Evolutionary conservation across 2,888 invertebrate genomes (phyloP), one percentile per base, ranked within the genome.

Genomic region (Torymus texanus): DNA sequence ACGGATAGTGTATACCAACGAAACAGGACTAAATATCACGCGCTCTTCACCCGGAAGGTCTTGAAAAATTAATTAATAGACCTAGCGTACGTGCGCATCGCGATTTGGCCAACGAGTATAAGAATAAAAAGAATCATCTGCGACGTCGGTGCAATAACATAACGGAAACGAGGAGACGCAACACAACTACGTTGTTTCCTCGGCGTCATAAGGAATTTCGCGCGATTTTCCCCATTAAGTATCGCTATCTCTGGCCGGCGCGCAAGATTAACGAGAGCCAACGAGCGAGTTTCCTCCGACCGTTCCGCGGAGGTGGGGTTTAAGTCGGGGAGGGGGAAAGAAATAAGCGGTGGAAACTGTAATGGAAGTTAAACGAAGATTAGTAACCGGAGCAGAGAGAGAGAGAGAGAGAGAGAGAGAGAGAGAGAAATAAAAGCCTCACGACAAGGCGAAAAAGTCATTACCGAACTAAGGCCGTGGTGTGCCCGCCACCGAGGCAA

Each of bases 321-420:
- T 21, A 21, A 2, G 21, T 21, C 2, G 8, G 21, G 11, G 24
- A 16, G 58, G 53, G 51, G 63, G 56, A 74, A 73, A 76, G 76
- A 80, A 80, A 80, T 80, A 76, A 80, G 68, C 80, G 76, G n/a
- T 66, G 68, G 68, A 75, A 78, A 75, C 75, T 80, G 72, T 78
- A 81, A 81, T 81, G 81, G 81, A 75, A 78, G 78, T 81, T 81
- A 81, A 81, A 78, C 81, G 72, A 81, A 81, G 81, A 81, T 81
- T 78, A 78, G 81, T 81, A 78, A 78, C 78, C 74, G 41, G 16
- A 51, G 41, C 62, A 13, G 12, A 51, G 0, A 18, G 50, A 55
- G 41, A 16, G 24, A 50, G 51, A 66, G 21, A 53, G 0, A 18
- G 50, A 55, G 41, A 13, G 12, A 51, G 0, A 18, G 50, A 55